These are phyloP conservation scores for Odiellus spinosus DNA, from an alignment of 2,888 invertebrate species.

Conservation along the genomic window DNA sequence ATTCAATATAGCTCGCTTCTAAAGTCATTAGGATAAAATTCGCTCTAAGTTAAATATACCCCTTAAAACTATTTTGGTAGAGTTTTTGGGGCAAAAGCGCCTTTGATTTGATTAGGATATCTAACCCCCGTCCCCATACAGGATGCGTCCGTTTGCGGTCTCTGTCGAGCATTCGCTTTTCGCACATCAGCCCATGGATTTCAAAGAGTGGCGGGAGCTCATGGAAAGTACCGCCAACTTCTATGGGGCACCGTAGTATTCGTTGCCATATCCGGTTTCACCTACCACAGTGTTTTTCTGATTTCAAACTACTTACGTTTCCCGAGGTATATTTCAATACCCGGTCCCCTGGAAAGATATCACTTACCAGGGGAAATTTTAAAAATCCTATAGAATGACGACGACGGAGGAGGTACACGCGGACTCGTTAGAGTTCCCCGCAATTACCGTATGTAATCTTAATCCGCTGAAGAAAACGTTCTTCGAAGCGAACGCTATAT, in stretches of 20 bases:
- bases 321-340: conserved; percentile 1
- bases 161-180: conserved; percentile 10
- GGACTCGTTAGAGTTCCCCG: conserved; percentile 11
- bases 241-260: conserved; percentile 13
- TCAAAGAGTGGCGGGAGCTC: conserved; percentile 9
- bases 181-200: conserved; percentile 13
- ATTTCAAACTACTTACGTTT: conserved; percentile 15
- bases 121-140: too few relatives aligned
- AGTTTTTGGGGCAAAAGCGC: too few relatives aligned
- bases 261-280: conserved; percentile 10
- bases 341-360: too few relatives aligned
- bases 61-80: too few relatives aligned
- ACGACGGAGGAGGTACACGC: conserved; percentile 16
- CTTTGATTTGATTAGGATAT: too few relatives aligned
- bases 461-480: conserved; percentile 12
- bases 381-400: conserved; percentile 6
- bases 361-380: too few relatives aligned
- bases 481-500: background rate
- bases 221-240: conserved; percentile 6
- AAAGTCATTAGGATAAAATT: too few relatives aligned
- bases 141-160: too few relatives aligned
- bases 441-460: conserved; percentile 14
- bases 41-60: too few relatives aligned
- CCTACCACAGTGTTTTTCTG: conserved; percentile 15
- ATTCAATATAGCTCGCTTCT: too few relatives aligned